Evolutionary conservation across 2,797 vertebrate genomes (phyloP).

Genomic region (Apodemus agrarius): DNA sequence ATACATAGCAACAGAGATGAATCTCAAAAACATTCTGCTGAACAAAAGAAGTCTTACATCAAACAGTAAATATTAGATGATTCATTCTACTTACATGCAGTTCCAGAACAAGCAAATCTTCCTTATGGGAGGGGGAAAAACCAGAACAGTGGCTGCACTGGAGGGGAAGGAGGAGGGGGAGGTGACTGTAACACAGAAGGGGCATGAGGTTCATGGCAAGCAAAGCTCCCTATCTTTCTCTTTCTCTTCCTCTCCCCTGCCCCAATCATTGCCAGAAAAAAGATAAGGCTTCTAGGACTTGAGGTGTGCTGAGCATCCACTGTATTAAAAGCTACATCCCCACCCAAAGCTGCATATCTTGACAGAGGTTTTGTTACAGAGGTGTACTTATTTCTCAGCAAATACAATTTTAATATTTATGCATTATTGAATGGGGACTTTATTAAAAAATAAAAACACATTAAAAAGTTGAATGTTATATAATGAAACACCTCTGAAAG

Average conservation of each 20-base stretch:
- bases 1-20: conserved; percentile 1
- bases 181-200: not conserved
- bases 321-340: not conserved
- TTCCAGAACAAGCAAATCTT: conserved; percentile 35
- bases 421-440: conserved; percentile 28
- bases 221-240: not conserved
- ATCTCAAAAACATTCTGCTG: conserved; percentile 49
- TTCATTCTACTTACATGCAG: conserved; percentile 35
- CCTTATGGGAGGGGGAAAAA: not conserved
- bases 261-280: not conserved
- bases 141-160: not conserved
- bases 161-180: not conserved
- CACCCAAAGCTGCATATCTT: not conserved
- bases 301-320: not conserved
- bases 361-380: not conserved
- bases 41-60: conserved; percentile 16
- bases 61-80: conserved; percentile 36
- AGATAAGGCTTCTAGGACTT: not conserved
- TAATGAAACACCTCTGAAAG: conserved; percentile 1
- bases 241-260: not conserved
- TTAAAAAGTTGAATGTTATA: conserved; percentile 25
- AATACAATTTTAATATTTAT: conserved; percentile 21
- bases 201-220: not conserved
- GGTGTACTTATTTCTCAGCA: conserved; percentile 5
- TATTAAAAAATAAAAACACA: conserved; percentile 21